phyloP scores from a whole-genome alignment of 2,888 invertebrate genomes.

The Cordilura impudica region DNA sequence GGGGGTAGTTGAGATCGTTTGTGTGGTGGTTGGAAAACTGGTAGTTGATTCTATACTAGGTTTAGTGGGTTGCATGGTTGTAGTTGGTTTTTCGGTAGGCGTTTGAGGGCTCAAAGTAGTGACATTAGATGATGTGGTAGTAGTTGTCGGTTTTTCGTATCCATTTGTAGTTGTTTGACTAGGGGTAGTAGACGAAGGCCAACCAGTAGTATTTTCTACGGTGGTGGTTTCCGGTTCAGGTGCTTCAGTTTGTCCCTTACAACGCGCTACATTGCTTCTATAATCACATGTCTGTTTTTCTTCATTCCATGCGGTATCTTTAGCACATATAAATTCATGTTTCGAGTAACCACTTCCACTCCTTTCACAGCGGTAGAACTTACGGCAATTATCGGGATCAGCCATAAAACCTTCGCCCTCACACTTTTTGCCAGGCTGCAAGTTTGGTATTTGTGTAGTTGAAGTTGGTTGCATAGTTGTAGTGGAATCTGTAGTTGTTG shows the following conservation, averaged over 20 bases:
- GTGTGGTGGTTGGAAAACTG: no score
- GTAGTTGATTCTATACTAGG: not conserved
- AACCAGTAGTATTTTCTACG: constrained; percentile 13
- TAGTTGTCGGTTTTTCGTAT: constrained; percentile 47
- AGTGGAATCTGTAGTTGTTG: constrained; percentile 64
- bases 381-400: constrained; percentile 80
- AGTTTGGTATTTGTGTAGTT: constrained; percentile 69
- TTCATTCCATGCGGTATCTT: constrained; percentile 84
- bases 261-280: constrained; percentile 74
- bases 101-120: constrained; percentile 22
- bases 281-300: constrained; percentile 81
- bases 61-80: constrained; percentile 21
- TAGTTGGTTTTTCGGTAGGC: constrained; percentile 41
- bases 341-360: constrained; percentile 76
- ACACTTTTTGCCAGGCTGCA: constrained; percentile 78
- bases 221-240: constrained; percentile 60
- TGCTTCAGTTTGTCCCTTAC: constrained; percentile 67
- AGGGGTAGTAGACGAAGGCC: constrained; percentile 4
- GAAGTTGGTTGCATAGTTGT: constrained; percentile 65
- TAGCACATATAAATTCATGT: constrained; percentile 81
- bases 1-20: constrained; percentile 17
- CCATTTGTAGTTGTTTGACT: constrained; percentile 61
- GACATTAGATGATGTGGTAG: constrained; percentile 20
- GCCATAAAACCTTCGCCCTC: constrained; percentile 82
- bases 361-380: constrained; percentile 81